Evolutionary conservation across 2,888 invertebrate species (phyloP).

Genomic region (Vanessa cardui): DNA sequence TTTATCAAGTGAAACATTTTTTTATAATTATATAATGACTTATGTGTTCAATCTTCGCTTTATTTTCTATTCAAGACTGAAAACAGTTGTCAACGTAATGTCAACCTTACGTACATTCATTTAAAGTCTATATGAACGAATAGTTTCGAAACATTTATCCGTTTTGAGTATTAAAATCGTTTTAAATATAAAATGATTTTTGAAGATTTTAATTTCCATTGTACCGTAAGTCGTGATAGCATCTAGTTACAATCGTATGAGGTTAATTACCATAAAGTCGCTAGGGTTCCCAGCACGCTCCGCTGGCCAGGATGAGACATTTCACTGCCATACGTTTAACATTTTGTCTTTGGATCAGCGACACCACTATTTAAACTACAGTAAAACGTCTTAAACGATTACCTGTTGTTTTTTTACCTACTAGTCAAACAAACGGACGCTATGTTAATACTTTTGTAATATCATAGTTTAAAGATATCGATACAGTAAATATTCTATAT

Average conservation of each 20-base stretch:
- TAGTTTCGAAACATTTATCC: not conserved
- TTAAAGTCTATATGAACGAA: not conserved
- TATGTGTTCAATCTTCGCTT: too few species aligned
- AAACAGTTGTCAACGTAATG: too few species aligned
- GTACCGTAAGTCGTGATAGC: slow-evolving; percentile 38
- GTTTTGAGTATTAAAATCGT: not conserved
- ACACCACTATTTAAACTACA: slow-evolving; percentile 38
- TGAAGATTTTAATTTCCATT: slow-evolving; percentile 36
- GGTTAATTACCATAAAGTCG: slow-evolving; percentile 62
- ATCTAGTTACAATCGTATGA: slow-evolving; percentile 42
- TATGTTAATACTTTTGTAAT: too few species aligned
- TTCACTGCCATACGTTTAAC: slow-evolving; percentile 51
- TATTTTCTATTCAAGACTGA: too few species aligned
- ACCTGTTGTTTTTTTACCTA: not conserved
- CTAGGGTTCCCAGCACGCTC: slow-evolving; percentile 70
- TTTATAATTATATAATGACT: too few species aligned
- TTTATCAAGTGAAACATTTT: too few species aligned
- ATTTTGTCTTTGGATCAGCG: slow-evolving; percentile 38
- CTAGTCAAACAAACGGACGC: not conserved
- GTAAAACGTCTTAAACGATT: not conserved
- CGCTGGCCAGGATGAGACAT: slow-evolving; percentile 66
- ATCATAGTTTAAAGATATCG: too few species aligned
- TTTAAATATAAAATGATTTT: slow-evolving; percentile 8
- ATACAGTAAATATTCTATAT: too few species aligned
- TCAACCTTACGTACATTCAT: too few species aligned